A percentile compares a stretch with the other conserved stretches of the same genome.
Evolutionary conservation across 2,113 vertebrate genomes (phyloP).

Genomic region (Okapia johnstoni): DNA sequence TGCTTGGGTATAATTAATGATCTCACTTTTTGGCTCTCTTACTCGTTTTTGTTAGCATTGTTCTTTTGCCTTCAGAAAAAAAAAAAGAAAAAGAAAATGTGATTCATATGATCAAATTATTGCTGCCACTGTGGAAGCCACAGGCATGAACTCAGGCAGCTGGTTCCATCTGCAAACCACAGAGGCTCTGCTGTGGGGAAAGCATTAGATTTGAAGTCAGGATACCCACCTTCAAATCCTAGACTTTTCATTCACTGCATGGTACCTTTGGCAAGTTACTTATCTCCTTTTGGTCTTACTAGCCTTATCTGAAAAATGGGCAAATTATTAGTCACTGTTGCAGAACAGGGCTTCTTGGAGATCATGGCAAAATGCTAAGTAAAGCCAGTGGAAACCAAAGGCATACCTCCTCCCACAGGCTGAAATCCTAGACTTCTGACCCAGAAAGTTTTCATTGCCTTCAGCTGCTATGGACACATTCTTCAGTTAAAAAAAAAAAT

Average conservation of each 20-base stretch:
- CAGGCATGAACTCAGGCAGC: not conserved
- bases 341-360: not conserved
- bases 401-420: no score
- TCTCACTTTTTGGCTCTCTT: not conserved
- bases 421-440: not conserved
- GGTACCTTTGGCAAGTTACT: not conserved
- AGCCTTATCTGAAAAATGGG: not conserved
- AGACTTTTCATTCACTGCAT: not conserved
- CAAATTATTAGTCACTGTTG: not conserved
- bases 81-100: not conserved
- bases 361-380: not conserved
- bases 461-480: not conserved
- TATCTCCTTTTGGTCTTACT: not conserved
- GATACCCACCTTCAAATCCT: not conserved
- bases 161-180: not conserved
- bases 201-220: not conserved
- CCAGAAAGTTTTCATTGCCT: not conserved
- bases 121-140: not conserved
- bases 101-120: not conserved
- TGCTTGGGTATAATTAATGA: not conserved
- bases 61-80: not conserved
- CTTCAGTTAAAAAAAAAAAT: not conserved
- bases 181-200: not conserved
- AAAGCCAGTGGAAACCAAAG: not conserved
- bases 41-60: not conserved